phyloP scores from a whole-genome alignment of 2,113 vertebrate species.

The Chascanopsetta lugubris region DNA sequence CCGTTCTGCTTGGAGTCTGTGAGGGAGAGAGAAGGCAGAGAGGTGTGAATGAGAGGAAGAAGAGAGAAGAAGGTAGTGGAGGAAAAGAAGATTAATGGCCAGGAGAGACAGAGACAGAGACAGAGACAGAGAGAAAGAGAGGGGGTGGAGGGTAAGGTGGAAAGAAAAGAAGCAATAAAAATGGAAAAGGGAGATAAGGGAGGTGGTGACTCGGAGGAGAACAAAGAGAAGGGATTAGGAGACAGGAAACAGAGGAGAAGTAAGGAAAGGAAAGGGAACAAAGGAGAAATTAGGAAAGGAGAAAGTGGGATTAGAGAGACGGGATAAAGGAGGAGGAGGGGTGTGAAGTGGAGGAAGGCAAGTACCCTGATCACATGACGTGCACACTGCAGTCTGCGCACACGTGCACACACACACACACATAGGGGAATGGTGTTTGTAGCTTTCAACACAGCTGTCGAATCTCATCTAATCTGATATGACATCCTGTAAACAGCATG shows the following conservation, averaged over 20 bases:
- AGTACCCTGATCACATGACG: conserved; percentile 49
- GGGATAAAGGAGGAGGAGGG: background rate
- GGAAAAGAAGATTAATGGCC: conserved; percentile 22
- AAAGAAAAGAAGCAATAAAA: conserved; percentile 26
- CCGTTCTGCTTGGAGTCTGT: conserved; percentile 98
- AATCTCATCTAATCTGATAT: conserved; percentile 61
- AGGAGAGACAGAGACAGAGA: background rate
- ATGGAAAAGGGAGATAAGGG: conserved; percentile 23
- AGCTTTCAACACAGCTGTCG: conserved; percentile 58
- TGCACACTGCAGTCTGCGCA: conserved; percentile 30
- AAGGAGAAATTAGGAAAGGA: background rate
- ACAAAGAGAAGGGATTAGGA: conserved; percentile 11
- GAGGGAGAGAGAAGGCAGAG: background rate
- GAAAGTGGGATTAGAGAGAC: conserved; percentile 2
- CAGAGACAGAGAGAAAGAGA: background rate
- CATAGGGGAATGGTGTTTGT: conserved; percentile 38
- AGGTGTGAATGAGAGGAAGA: background rate
- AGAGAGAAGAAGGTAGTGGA: background rate
- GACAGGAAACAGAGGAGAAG: background rate
- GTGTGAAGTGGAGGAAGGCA: conserved; percentile 12
- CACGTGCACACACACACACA: conserved; percentile 15
- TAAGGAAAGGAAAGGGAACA: background rate
- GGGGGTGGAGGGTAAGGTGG: conserved; percentile 1
- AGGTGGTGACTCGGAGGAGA: background rate
- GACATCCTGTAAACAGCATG: conserved; percentile 37